These are phyloP conservation scores for Dryoscopus gambensis DNA, from an alignment of 2,113 vertebrate genomes.

Conservation along the genomic window DNA sequence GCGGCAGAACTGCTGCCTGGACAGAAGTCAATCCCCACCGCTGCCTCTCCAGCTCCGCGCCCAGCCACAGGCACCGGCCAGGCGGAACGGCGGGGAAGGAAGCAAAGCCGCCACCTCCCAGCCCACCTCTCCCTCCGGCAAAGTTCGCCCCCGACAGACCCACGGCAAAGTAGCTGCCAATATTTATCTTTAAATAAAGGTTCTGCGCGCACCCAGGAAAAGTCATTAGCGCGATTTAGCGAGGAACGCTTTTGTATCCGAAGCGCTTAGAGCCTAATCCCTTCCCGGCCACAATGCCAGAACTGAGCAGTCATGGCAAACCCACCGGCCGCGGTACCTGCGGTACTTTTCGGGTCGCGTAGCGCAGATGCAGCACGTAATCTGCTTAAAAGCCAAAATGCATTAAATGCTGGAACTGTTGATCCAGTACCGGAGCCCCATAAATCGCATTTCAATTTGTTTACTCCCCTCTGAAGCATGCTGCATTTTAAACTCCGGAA, in stretches of 20 bases:
- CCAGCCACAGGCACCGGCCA: neutral
- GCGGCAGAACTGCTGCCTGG: slow-evolving; percentile 26
- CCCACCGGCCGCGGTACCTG: slow-evolving; percentile 16
- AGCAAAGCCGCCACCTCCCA: neutral
- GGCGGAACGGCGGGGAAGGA: neutral
- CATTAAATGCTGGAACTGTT: slow-evolving; percentile 24
- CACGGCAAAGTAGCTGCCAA: neutral
- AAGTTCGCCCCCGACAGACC: neutral
- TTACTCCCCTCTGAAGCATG: slow-evolving; percentile 14
- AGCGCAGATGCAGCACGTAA: neutral
- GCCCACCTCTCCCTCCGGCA: neutral
- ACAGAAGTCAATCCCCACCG: neutral
- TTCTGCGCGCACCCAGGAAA: neutral
- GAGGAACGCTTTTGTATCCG: neutral
- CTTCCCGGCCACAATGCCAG: slow-evolving; percentile 13
- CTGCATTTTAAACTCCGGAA: slow-evolving; percentile 50
- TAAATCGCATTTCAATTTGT: slow-evolving; percentile 39
- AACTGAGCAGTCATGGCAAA: neutral
- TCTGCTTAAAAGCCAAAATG: slow-evolving; percentile 54
- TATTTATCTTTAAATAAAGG: neutral
- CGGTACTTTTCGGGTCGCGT: slow-evolving; percentile 7
- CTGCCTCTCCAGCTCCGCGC: neutral
- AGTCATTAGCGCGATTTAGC: neutral
- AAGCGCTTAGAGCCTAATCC: slow-evolving; percentile 20
- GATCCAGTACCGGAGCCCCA: neutral